Percentiles rank a stretch among this genome's conserved stretches.
These are phyloP conservation scores for Distichodus sexfasciatus DNA, from an alignment of 2,797 vertebrate genomes.

Conservation along the genomic window DNA sequence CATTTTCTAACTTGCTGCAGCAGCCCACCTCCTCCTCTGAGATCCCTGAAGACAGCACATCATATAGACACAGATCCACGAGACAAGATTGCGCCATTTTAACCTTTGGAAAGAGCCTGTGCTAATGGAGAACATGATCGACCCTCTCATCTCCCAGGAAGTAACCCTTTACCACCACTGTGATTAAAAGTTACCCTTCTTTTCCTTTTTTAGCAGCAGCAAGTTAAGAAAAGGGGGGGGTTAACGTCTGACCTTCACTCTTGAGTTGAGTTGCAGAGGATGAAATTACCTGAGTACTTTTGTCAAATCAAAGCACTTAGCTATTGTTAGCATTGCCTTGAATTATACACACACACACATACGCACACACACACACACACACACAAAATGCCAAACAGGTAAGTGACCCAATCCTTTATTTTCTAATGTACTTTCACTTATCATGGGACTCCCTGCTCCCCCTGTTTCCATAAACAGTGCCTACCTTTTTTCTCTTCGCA, in stretches of 20 bases:
- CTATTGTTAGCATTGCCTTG: conserved; percentile 6
- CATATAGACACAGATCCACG: conserved; percentile 67
- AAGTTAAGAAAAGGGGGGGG: not conserved
- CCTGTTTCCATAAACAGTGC: conserved; percentile 30
- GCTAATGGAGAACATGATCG: conserved; percentile 59
- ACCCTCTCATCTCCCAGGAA: conserved; percentile 18
- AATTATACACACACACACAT: not conserved
- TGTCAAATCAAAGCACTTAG: conserved; percentile 3
- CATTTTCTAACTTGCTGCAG: conserved; percentile 73
- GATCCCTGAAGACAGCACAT: conserved; percentile 72
- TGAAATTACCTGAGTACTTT: not conserved
- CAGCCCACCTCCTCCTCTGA: conserved; percentile 78
- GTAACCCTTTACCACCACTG: conserved; percentile 20
- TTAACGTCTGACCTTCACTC: no score
- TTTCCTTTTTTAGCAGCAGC: not conserved
- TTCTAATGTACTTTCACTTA: not conserved
- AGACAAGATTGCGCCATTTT: conserved; percentile 65
- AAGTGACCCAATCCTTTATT: conserved; percentile 24
- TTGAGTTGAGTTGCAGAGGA: no score
- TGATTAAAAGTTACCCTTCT: conserved; percentile 37
- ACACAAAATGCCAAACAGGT: conserved; percentile 17
- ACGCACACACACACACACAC: no score
- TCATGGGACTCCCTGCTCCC: not conserved
- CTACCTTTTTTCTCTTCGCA: conserved; percentile 10
- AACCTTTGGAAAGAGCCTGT: conserved; percentile 76